Base-by-base conservation (phyloP, 2,113 vertebrate species). In the Zosterops borbonicus region DNA sequence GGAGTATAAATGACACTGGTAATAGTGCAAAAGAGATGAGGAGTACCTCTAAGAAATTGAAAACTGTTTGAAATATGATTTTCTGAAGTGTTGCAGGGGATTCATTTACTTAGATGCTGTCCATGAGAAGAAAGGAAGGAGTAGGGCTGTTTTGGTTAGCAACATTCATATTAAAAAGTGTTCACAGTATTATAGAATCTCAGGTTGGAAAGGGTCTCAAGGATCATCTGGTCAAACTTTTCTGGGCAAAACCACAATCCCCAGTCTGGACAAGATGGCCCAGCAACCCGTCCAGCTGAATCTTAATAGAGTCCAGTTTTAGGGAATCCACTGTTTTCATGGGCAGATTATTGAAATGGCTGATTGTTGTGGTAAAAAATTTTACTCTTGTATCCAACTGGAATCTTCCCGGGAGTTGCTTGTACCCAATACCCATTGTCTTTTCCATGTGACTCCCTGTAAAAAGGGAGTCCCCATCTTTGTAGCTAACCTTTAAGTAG, bases 151-250 rank as follows among this genome's bases (percentile, higher is more conserved):
- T 85, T 24, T 44, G 6, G 3, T 74, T 52, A 77, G 8, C 13
- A 74, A 11, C 2, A 2, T 44, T 83, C 15, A 21, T 33, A 42
- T 20, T 0, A 27, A 37, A 67, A 77, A 3, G 9, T 1, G 2
- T 37, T 69, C 41, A 39, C 12, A 73, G 27, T 37, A 25, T 60
- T 50, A 16, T 3, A 37, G 65, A 83, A 78, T 55, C n/a, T 5
- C 58, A 37, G 25, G 9, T 11, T 16, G 47, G 31, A 83, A 78
- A 41, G 29, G 41, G 47, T 65, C 27, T 73, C 65, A 83, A 25
- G 46, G 23, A 55, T 49, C 23, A 55, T 13, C 39, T 47, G 21
- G 29, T 31, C 25, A 25, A 23, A 20, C 9, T 7, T 69, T 69
- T 52, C 63, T 24, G 39, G 44, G 5, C 17, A 70, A 79, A 85